phyloP scores from a whole-genome alignment of 2,797 vertebrate genomes.

The Anomalospiza imberbis region DNA sequence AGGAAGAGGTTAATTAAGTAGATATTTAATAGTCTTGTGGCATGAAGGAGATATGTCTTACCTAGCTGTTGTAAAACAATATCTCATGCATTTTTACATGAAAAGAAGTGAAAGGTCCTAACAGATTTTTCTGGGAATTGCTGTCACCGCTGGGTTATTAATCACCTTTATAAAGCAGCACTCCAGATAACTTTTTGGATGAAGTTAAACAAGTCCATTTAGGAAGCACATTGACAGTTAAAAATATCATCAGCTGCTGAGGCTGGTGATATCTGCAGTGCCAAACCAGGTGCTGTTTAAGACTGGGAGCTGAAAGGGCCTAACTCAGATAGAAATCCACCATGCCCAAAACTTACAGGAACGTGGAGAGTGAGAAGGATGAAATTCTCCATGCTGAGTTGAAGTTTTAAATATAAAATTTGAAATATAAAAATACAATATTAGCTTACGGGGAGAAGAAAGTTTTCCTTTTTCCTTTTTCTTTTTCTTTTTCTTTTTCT shows the following conservation, averaged over 20 bases:
- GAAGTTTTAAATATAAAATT: not conserved
- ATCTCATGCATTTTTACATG: not conserved
- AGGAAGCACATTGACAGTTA: not conserved
- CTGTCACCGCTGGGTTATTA: not conserved
- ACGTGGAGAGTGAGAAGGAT: not conserved
- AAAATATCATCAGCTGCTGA: not conserved
- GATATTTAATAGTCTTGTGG: not conserved
- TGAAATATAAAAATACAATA: no score
- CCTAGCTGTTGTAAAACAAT: not conserved
- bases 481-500: no score
- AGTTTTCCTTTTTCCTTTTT: fast-evolving
- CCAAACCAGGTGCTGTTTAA: not conserved
- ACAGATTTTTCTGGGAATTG: not conserved
- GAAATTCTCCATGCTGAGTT: fast-evolving
- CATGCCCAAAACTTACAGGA: not conserved
- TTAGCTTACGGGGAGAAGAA: not conserved
- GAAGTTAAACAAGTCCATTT: not conserved
- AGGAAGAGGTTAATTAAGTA: not conserved
- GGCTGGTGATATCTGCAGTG: not conserved
- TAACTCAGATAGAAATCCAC: not conserved
- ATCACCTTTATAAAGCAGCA: not conserved
- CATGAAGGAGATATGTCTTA: not conserved
- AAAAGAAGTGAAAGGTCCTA: not conserved
- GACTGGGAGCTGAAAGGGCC: not conserved
- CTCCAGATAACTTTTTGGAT: not conserved